Evolutionary conservation across 2,797 vertebrate species (phyloP), one percentile per base, ranked within the genome.

Genomic region (Hydrolagus colliei): DNA sequence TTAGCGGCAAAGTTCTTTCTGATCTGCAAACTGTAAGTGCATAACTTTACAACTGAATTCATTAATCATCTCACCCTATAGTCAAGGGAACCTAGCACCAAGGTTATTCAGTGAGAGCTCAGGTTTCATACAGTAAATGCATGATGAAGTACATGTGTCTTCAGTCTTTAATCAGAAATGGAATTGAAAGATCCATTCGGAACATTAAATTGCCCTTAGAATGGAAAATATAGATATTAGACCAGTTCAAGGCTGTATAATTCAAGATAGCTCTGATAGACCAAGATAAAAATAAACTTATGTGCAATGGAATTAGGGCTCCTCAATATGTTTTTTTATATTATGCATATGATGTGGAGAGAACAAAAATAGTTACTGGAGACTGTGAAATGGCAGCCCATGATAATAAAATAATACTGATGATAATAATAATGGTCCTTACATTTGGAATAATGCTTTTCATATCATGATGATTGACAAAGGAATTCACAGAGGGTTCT

Each of bases 51-150:
- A 6, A 52, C 9, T 71, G 14, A 18, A 32, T 41, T 71, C 65
- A 84, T 84, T 84, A 71, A 84, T 68, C 32, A 84, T 71, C 65
- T 71, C 16, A 18, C 11, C 68, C 79, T 41, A 41, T 41, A 84
- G 27, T 18, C n/a, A 32, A 82, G 22, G 22, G 77, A 65, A 32
- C 14, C 22, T 32, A 22, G 78, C 27, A 35, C 14, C 14, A 35
- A 9, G 13, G 63, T 65, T 71, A 20, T 82, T 82, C 8, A 68
- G 79, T 67, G 68, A 11, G 65, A 68, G 63, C 41, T 68, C 32
- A 84, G 65, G 16, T 84, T 68, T 68, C 22, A 13, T 65, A 84
- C 9, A 84, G 41, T 65, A 68, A 9, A 71, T 84, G 52, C 22
- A 84, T 84, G 65, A 67, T 84, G 32, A 67, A 71, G 32, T 20